Conservation (phyloP, 2,113 vertebrate genomes). For the Pituophis catenifer region DNA sequence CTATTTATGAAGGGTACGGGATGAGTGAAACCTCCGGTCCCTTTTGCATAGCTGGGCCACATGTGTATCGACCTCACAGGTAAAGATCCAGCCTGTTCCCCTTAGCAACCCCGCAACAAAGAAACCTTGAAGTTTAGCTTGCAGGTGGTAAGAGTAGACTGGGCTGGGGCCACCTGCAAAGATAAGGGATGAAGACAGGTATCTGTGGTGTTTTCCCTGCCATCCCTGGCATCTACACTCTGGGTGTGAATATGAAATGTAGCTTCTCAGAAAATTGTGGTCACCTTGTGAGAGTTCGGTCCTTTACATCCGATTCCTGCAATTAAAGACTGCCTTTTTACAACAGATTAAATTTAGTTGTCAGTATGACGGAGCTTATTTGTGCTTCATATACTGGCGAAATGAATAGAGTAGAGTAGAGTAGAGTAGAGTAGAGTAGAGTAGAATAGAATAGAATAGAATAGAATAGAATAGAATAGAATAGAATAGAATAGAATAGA, state of each 20-base stretch:
- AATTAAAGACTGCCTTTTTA: background rate
- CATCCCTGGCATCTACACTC: background rate
- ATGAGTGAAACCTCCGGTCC: conserved; percentile 89
- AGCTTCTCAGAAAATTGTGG: background rate
- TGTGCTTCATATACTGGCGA: background rate
- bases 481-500: no score
- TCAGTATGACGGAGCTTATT: background rate
- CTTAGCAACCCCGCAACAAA: background rate
- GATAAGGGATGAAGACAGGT: background rate
- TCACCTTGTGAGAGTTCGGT: background rate
- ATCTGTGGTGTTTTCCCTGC: background rate
- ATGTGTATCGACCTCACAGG: conserved; percentile 76
- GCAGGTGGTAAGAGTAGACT: background rate
- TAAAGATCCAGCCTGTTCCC: conserved; percentile 28
- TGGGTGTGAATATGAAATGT: background rate
- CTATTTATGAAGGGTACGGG: conserved; percentile 82
- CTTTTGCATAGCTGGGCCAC: conserved; percentile 82
- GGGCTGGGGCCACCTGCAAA: background rate
- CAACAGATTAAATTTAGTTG: background rate
- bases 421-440: no score
- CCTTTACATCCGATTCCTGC: background rate
- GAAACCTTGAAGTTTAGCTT: background rate
- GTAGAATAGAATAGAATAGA: no score
- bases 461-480: no score
- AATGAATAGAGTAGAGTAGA: no score